Evolutionary conservation across 2,888 invertebrate species (phyloP).

Genomic region (Prosapia bicincta): DNA sequence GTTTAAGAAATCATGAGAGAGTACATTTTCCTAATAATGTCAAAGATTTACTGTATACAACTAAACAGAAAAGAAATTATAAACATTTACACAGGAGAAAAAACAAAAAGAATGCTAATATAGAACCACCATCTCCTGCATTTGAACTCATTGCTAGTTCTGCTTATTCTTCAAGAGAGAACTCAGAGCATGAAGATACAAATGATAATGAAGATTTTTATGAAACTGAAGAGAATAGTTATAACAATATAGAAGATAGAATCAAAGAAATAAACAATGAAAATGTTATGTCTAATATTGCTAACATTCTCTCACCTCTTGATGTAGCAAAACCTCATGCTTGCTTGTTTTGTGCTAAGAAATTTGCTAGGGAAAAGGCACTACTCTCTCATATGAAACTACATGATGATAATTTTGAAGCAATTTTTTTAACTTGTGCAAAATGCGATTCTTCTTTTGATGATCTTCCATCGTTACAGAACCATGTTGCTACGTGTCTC

Average conservation of each 20-base stretch:
- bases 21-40: background rate
- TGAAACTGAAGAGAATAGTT: background rate
- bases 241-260: background rate
- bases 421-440: conserved; percentile 5
- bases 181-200: background rate
- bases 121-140: background rate
- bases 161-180: background rate
- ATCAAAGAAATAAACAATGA: background rate
- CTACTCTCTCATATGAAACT: conserved; percentile 1
- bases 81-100: background rate
- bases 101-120: background rate
- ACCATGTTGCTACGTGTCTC: conserved; percentile 1
- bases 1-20: conserved; percentile 6
- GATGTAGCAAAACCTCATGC: background rate
- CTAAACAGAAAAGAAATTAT: background rate
- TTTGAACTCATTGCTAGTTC: background rate
- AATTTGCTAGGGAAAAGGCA: conserved; percentile 13
- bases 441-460: conserved; percentile 3
- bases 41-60: background rate
- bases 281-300: background rate
- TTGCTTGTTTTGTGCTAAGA: conserved; percentile 1
- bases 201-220: background rate
- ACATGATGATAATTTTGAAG: conserved; percentile 15
- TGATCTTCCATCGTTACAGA: background rate
- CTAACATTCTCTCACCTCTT: background rate